These are phyloP conservation scores for Phyllostomus discolor DNA, from an alignment of 2,113 vertebrate species.

Conservation along the genomic window DNA sequence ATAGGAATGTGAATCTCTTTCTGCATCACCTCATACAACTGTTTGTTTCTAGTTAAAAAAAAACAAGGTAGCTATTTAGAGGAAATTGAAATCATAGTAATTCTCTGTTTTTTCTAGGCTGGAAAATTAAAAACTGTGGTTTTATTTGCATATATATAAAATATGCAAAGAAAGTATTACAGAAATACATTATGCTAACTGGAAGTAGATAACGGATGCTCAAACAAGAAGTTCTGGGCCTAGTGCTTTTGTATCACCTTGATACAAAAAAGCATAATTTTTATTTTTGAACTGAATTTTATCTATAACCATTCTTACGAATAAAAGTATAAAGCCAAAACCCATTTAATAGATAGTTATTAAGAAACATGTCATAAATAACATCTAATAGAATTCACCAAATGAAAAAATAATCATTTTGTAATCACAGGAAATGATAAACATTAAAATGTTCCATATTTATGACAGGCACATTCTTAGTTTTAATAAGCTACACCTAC, in stretches of 20 bases:
- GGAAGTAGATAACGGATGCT: neutral
- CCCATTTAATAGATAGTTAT: neutral
- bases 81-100: neutral
- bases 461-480: neutral
- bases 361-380: neutral
- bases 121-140: neutral
- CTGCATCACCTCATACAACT: conserved; percentile 90
- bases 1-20: conserved; percentile 88
- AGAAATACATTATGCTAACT: neutral
- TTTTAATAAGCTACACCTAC: neutral
- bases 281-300: conserved; percentile 8
- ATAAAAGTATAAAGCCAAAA: conserved; percentile 18
- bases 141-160: conserved; percentile 29
- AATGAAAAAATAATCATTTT: conserved; percentile 8
- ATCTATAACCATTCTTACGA: neutral
- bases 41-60: conserved; percentile 89
- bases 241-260: neutral
- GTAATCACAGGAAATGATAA: neutral
- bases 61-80: conserved; percentile 7
- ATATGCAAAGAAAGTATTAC: conserved; percentile 4
- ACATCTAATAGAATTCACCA: neutral
- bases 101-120: neutral
- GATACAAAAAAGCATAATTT: neutral
- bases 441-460: neutral
- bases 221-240: neutral